A percentile compares a stretch with the other conserved stretches of the same genome.
Evolutionary conservation across 2,113 vertebrate species (phyloP).

Genomic region (Pelecanus crispus): DNA sequence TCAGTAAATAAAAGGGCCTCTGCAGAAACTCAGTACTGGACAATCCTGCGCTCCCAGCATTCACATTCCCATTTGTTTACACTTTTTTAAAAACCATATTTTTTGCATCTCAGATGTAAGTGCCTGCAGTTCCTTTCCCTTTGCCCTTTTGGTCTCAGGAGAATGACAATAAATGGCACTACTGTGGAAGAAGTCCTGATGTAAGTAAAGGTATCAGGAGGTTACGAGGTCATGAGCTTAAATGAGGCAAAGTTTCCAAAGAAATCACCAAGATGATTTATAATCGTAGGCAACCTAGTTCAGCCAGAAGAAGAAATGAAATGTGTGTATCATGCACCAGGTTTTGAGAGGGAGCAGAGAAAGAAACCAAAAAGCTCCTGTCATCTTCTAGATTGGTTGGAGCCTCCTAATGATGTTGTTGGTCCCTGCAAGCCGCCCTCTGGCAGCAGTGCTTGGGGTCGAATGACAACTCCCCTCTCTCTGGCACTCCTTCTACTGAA

Average conservation of each 20-base stretch:
- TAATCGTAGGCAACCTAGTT: conserved; percentile 52
- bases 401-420: not conserved
- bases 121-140: conserved; percentile 50
- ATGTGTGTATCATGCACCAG: conserved; percentile 24
- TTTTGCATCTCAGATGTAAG: conserved; percentile 45
- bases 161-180: conserved; percentile 44
- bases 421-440: conserved; percentile 3
- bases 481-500: not conserved
- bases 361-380: conserved; percentile 44
- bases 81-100: conserved; percentile 39
- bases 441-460: not conserved
- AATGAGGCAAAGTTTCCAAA: conserved; percentile 71
- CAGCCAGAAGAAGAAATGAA: conserved; percentile 64
- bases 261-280: conserved; percentile 67
- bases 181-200: conserved; percentile 53
- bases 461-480: not conserved
- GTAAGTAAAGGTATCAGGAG: conserved; percentile 66
- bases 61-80: conserved; percentile 62
- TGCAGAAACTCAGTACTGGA: conserved; percentile 62
- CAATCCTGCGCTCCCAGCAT: conserved; percentile 4
- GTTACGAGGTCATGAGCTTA: conserved; percentile 48
- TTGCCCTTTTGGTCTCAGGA: conserved; percentile 50
- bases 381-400: not conserved
- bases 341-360: conserved; percentile 56
- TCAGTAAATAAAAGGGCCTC: conserved; percentile 65